Base-by-base conservation (phyloP, 1,140 invertebrate species). In the Dreissena rostriformis region DNA sequence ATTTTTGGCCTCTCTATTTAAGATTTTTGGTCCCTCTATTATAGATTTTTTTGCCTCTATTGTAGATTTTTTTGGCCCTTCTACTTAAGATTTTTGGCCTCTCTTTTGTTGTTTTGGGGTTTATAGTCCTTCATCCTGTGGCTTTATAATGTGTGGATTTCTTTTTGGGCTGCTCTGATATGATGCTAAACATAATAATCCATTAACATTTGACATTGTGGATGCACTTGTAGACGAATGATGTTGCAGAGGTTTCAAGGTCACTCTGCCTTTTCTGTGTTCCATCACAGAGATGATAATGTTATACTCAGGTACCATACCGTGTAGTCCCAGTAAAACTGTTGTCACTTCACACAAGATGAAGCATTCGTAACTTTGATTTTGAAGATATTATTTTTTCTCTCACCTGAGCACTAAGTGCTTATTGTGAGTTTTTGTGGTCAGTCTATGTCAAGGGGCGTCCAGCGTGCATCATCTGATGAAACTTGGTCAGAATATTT, bases 241-340 rank as follows among this genome's bases (percentile, higher is more conserved):
- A 68, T 79, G 76, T 22, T 79, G 76, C 65, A 79, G 76, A 52
- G 76, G 22, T 79, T 79, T 65, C 76, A 79, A 19, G 76, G 76
- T 49, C 28, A 68, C 19, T 79, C 76, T 8, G 76, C 63, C 15
- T 79, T 67, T 67, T 79, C 76, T 17, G 66, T 79, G 15, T 79
- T 79, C 68, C 63, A 79, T 79, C 49, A 29, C 12, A 29, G 22
- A 39, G 24, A 68, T 68, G n/a, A 22, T 79, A 67, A 79, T 24
- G 39, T 66, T 28, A 28, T 79, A 24, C 19, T 53, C 65, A 79
- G 76, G 76, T 79, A 79, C 66, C 17, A n/a, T 19, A 24, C 57
- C 17, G 17, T 61, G 57, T 61, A 61, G 22, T 61, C 57, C 57
- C 22, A 61, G 17, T 61, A 24, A n/a, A 39, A 39, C 39, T 39